Evolutionary conservation across 23 tunicate species (phyloP), one percentile per base, ranked within the genome.

Genomic region (Styela plicata): DNA sequence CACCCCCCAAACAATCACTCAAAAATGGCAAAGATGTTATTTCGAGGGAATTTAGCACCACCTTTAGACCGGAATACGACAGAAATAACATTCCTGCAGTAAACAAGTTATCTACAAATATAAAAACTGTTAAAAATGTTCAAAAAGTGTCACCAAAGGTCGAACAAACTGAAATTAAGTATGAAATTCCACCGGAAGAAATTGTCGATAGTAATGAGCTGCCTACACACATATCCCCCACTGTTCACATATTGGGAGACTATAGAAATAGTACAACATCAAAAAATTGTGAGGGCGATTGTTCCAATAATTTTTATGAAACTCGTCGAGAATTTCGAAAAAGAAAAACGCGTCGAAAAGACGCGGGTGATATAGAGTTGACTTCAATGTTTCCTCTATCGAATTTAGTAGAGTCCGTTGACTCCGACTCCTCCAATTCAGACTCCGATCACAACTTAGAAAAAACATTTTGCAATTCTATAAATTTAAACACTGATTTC

Each of bases 331-430:
- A 53, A 57, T 76, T 76, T 29, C 28, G 37, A 44, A 76, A 76
- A 44, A 70, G 64, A 0, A 76, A 76, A 44, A 1, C 81, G 0
- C 64, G 81, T 21, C 81, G 81, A 76, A 76, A 76, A 76, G 31
- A 76, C 0, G 21, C 36, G 5, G 24, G 31, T 36, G 32, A 33
- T 23, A 76, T 76, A 13, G 81, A 76, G 31, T 53, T 76, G 64
- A 22, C 64, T 7, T 52, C 64, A 53, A 53, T 76, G 24, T 36
- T 33, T 44, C 81, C 81, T 0, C 27, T 76, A 21, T 76, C 81
- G 52, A 25, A 53, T 36, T 24, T 53, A 13, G 81, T 76, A 34
- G 77, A 71, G 34, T 3, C 5, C 37, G 3, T 71, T 34, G 77
- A 71, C 36, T 76, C 66, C 26, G 81, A 76, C 1, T 76, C 81